Evolutionary conservation across 2,888 invertebrate genomes (phyloP), one percentile per base, ranked within the genome.

Genomic region (Chromoteleia sp.): DNA sequence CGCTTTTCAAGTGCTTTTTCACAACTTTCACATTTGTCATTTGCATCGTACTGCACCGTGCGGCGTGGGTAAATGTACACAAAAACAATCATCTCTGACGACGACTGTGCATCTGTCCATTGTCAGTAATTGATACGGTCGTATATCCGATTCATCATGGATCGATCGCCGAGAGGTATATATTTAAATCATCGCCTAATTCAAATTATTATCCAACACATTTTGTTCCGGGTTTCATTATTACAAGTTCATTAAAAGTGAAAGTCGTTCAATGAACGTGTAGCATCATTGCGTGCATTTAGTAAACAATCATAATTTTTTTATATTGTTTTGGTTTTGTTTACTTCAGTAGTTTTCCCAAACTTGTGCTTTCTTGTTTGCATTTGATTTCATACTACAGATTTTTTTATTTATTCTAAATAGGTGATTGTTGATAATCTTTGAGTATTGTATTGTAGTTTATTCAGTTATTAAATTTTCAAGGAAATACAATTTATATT

Each of bases 1-100:
- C 45, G 17, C 12, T 48, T 48, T 36, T 65, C 8, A 7, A 21
- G n/a, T n/a, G 1, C 21, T 52, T 52, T 52, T 52, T 10, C 25
- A n/a, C 52, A 6, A 73, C 61, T 61, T 73, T 59, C 50, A 61
- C 59, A 52, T n/a, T 41, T 73, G 52, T 36, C 71, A 52, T 73
- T 73, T 25, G 41, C 43, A 61, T 33, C 1, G 14, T n/a, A 8
- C 10, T 21, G 14, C 45, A 39, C 63, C 48, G 39, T 61, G 52
- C 71, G 59, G 74, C 75, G 75, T 75, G 75, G 75, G 75, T 75
- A 58, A 75, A 75, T 75, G 75, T 75, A 75, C 65, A 75, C 67
- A 75, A 75, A 75, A 74, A 74, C 74, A 74, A 56, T 54, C 54
- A 30, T 52, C 7, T 50, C 10, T 7, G 7, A 43, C 15, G 2